These are phyloP conservation scores for Ornithorhynchus anatinus DNA, from an alignment of 2,113 vertebrate genomes.

Conservation along the genomic window DNA sequence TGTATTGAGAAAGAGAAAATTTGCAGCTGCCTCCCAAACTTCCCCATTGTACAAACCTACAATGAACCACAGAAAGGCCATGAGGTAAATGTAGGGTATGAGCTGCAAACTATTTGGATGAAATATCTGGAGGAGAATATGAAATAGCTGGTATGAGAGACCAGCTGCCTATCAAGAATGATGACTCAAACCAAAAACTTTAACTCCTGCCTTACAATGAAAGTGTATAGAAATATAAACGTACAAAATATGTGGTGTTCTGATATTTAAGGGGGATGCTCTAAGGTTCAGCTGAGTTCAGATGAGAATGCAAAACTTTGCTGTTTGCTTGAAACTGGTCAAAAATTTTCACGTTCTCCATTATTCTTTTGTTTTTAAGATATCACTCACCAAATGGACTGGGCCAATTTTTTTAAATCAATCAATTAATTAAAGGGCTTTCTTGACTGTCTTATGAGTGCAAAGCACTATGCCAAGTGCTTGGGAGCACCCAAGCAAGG, in stretches of 20 bases:
- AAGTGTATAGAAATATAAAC: background rate
- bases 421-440: too few species aligned
- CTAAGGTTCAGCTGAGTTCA: too few species aligned
- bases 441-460: too few species aligned
- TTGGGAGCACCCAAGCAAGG: too few species aligned
- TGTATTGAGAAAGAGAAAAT: slow-evolving; percentile 52
- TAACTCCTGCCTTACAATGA: slow-evolving; percentile 25
- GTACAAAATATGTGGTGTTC: background rate
- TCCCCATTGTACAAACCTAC: slow-evolving; percentile 55
- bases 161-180: slow-evolving; percentile 44
- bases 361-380: too few species aligned
- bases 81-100: slow-evolving; percentile 59
- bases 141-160: slow-evolving; percentile 52
- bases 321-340: background rate
- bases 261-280: background rate
- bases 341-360: too few species aligned
- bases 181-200: slow-evolving; percentile 30
- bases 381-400: too few species aligned
- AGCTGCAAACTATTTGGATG: slow-evolving; percentile 41
- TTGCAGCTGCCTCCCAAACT: slow-evolving; percentile 69
- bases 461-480: too few species aligned
- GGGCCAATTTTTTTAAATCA: too few species aligned
- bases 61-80: slow-evolving; percentile 54
- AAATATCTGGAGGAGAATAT: slow-evolving; percentile 52
- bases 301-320: background rate